A percentile compares a stretch with the other conserved stretches of the same genome.
Evolutionary conservation across 2,113 vertebrate species (phyloP).

Genomic region (Paradoxurus hermaphroditus): DNA sequence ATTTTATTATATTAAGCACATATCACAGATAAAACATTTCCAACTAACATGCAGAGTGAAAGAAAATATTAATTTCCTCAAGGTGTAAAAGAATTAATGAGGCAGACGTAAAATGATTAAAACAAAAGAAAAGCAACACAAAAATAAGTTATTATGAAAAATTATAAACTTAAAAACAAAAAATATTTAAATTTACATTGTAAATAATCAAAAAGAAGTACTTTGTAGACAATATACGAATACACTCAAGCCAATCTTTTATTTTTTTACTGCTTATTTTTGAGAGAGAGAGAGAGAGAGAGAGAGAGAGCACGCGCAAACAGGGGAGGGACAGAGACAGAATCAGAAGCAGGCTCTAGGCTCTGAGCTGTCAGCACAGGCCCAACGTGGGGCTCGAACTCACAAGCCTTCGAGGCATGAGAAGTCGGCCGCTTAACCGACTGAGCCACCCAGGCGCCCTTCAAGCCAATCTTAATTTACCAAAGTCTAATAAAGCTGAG

Average conservation of each 20-base stretch:
- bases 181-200: background rate
- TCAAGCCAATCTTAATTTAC: background rate
- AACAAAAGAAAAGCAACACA: background rate
- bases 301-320: too few species aligned
- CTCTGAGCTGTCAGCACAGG: too few species aligned
- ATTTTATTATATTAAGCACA: background rate
- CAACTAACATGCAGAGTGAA: background rate
- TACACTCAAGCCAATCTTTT: background rate
- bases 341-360: too few species aligned
- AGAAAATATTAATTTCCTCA: constrained; percentile 8
- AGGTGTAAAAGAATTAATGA: background rate
- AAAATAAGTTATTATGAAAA: background rate
- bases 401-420: too few species aligned
- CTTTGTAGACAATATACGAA: background rate
- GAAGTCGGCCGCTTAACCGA: too few species aligned
- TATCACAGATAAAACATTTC: background rate
- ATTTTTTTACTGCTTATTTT: too few species aligned
- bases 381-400: too few species aligned
- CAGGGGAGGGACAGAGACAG: too few species aligned
- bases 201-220: background rate
- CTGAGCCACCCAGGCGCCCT: too few species aligned
- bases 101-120: background rate
- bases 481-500: background rate
- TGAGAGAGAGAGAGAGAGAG: too few species aligned
- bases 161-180: constrained; percentile 13